Base-by-base conservation (phyloP, 2,113 vertebrate species). In the Apteryx owenii region DNA sequence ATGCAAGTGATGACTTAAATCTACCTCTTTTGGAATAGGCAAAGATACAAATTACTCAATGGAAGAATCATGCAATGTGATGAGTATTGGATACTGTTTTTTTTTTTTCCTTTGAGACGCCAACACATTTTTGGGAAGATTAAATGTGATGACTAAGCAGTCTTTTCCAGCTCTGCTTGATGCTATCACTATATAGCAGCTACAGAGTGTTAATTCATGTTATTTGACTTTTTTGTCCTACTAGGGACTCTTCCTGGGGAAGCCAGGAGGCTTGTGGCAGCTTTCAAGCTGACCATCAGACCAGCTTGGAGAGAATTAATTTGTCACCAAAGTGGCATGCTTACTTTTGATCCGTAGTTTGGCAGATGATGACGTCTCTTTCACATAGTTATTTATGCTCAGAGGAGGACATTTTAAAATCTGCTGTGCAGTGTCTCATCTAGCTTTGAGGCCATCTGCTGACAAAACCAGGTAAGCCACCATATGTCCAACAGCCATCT, bases 401-500 rank as follows among this genome's bases (percentile, higher is more conserved):
- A 87, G 68, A 84, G 20, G 26, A 90, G 38, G 26, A 15, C 36
- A 48, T 81, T 46, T 54, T 53, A 65, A 87, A 76, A 54, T 79
- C 16, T 79, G 21, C 44, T 8, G 3, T 0, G 1, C 22, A 25
- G 26, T 69, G 56, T 14, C 53, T 83, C 48, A 50, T 58, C 56
- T 70, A 1, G 0, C 68, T 79, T 77, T 79, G 20, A 66, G 71
- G 48, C 61, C 75, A 79, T 50, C 62, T 95, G 50, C 89, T 95
- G 89, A 95, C 66, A 89, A 89, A 85, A 66, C 1, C 26, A 89
- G 53, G 66, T 81, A 81, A 92, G 56, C 48, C 3, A 10, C 31
- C 0, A 0, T 9, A 5, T 50, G 38, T 54, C 48, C 78, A 66
- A 54, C 12, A 19, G 44, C 17, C 20, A 4, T 18, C 50, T 4